Evolutionary conservation across 2,888 invertebrate genomes (phyloP).

Genomic region (Drosophila kanekoi): DNA sequence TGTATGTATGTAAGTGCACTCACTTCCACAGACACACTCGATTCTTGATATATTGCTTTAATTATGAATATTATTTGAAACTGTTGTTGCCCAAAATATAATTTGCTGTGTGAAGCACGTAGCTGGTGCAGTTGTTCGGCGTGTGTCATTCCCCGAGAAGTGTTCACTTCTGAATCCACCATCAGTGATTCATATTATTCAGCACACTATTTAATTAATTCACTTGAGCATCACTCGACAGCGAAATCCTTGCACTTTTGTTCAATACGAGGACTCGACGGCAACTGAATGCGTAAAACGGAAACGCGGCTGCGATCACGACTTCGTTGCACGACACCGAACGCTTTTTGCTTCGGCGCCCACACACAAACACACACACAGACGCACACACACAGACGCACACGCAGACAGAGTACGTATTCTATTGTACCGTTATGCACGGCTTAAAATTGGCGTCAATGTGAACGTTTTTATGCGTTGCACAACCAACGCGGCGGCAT

Average conservation of each 20-base stretch:
- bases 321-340: conserved; percentile 47
- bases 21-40: conserved; percentile 12
- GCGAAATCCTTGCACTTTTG: conserved; percentile 42
- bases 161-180: conserved; percentile 20
- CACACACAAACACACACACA: conserved; percentile 20
- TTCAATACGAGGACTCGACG: conserved; percentile 50
- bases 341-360: conserved; percentile 45
- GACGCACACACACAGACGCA: conserved; percentile 7
- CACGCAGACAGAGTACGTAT: conserved; percentile 17
- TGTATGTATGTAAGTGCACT: conserved; percentile 20
- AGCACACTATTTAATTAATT: conserved; percentile 5
- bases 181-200: neutral
- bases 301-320: conserved; percentile 63
- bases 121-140: conserved; percentile 21
- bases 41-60: conserved; percentile 12
- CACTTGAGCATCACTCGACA: conserved; percentile 15
- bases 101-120: conserved; percentile 43
- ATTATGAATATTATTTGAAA: conserved; percentile 13
- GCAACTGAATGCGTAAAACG: conserved; percentile 54
- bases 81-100: conserved; percentile 17
- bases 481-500: conserved; percentile 75
- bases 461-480: conserved; percentile 46
- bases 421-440: conserved; percentile 63
- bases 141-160: conserved; percentile 22
- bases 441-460: conserved; percentile 54